These are phyloP conservation scores for Aleiodes leptofemur DNA, from an alignment of 2,888 invertebrate genomes.

Conservation along the genomic window DNA sequence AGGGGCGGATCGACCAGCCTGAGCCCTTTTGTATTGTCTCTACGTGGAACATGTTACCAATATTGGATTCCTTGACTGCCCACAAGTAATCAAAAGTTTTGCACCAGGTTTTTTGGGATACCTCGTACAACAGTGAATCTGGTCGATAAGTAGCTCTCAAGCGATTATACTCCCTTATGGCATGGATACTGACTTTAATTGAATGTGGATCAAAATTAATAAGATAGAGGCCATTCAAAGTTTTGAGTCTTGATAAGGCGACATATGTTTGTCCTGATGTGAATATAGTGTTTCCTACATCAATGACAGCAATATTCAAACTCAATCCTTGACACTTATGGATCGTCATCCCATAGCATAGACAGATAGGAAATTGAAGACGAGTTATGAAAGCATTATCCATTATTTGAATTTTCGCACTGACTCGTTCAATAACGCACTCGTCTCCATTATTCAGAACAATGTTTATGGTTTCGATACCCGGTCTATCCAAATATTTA, in stretches of 20 bases:
- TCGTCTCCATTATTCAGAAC: neutral
- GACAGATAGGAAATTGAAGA: neutral
- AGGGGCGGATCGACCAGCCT: neutral
- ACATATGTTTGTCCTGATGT: slow-evolving; percentile 57
- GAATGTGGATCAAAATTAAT: slow-evolving; percentile 55
- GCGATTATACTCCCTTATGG: slow-evolving; percentile 56
- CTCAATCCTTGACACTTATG: slow-evolving; percentile 16
- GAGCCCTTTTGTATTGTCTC: neutral
- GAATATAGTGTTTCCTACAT: no score
- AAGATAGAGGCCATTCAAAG: slow-evolving; percentile 52
- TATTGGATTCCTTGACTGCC: neutral
- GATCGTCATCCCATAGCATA: neutral
- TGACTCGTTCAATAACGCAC: neutral
- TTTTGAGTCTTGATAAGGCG: slow-evolving; percentile 54
- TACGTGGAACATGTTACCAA: neutral
- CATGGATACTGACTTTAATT: slow-evolving; percentile 44
- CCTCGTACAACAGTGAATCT: neutral
- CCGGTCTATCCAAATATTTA: no score
- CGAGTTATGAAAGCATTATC: neutral
- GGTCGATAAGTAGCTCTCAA: slow-evolving; percentile 40
- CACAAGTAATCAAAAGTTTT: slow-evolving; percentile 13
- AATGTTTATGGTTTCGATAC: slow-evolving; percentile 40
- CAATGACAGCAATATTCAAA: no score
- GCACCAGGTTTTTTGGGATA: neutral
- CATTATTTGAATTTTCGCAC: neutral